These are phyloP conservation scores for Leptinotarsa juncta DNA, from an alignment of 2,888 invertebrate species.

Conservation along the genomic window DNA sequence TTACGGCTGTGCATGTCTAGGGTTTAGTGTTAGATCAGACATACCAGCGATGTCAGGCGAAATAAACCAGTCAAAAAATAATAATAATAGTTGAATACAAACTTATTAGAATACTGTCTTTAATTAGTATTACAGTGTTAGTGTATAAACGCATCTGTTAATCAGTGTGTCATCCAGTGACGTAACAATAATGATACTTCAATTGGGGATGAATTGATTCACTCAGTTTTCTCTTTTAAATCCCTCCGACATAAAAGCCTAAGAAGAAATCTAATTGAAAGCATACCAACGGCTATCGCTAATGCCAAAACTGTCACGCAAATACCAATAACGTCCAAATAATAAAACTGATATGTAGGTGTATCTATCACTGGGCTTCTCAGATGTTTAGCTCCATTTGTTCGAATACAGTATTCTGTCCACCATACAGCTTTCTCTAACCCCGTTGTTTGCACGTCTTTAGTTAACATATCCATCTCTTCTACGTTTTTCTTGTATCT, in stretches of 20 bases:
- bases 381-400: conserved; percentile 52
- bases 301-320: conserved; percentile 19
- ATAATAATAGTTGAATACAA: too few species aligned
- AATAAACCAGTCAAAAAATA: too few species aligned
- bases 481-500: conserved; percentile 50
- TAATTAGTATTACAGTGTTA: too few species aligned
- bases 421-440: conserved; percentile 57
- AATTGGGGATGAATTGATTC: too few species aligned
- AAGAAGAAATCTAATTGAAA: conserved; percentile 19
- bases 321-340: conserved; percentile 51
- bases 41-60: too few species aligned
- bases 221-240: too few species aligned
- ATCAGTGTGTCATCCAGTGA: too few species aligned
- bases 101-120: too few species aligned
- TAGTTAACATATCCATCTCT: conserved; percentile 38
- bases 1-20: too few species aligned
- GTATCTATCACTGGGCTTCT: conserved; percentile 43
- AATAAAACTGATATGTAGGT: conserved; percentile 49
- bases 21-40: too few species aligned
- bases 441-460: conserved; percentile 51
- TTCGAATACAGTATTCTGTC: conserved; percentile 55
- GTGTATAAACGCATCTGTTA: too few species aligned
- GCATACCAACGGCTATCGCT: conserved; percentile 3
- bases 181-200: too few species aligned
- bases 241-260: neutral